Evolutionary conservation across 2,113 vertebrate species (phyloP), one percentile per base, ranked within the genome.

Genomic region (Edolisoma coerulescens): DNA sequence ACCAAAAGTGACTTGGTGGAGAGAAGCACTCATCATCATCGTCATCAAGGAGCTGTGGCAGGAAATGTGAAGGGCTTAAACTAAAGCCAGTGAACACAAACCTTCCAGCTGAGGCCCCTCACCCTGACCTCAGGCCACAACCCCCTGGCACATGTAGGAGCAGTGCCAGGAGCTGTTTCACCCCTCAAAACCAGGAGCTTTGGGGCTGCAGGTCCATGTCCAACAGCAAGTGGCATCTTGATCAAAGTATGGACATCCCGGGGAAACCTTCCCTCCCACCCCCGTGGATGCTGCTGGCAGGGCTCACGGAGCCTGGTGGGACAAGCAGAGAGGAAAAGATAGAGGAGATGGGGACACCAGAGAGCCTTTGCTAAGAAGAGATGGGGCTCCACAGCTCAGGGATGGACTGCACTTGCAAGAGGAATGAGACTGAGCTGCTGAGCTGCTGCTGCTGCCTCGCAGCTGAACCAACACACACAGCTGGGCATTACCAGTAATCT

Each of bases 91-190:
- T 28, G 53, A 60, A n/a, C 18, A 69, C 67, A 63, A 11, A 64
- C 24, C 16, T 28, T 81, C 3, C 50, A 73, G 64, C 45, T 1
- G 7, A 85, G 41, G 7, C 22, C 32, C 57, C 59, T 42, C 50
- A 42, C 63, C 52, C 57, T 15, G 49, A 19, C 32, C 71, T 41
- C 7, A 5, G 18, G 24, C 26, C 2, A 0, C 53, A 76, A 17
- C 18, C 77, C 28, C 20, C 1, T 11, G 20, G 20, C 15, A 45
- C 39, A 17, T 0, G 3, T 0, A 17, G 5, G 1, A 75, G 47
- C 57, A 71, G 33, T 4, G 35, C 56, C 56, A 57, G 88, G 78
- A 84, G 56, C 42, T n/a, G n/a, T 12, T 49, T 19, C 7, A 32
- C 13, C 42, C 47, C 17, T 30, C 42, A 28, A 0, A 6, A 9